Evolutionary conservation across 2,113 vertebrate species (phyloP).

Genomic region (Alethe castanea): DNA sequence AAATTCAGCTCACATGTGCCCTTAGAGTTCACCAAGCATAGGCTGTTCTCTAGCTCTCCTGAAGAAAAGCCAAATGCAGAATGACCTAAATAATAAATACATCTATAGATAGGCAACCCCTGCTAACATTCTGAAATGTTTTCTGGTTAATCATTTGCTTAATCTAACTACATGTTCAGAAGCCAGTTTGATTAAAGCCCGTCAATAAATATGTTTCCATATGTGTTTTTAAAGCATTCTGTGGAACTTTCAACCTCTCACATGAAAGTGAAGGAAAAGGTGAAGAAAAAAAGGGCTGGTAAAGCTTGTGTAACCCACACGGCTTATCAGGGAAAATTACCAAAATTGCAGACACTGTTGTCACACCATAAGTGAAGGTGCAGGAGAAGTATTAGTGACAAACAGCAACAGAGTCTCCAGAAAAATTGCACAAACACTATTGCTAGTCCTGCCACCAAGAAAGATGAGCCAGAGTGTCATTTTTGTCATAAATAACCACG

Average conservation of each 20-base stretch:
- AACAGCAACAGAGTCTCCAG: background rate
- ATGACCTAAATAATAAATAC: background rate
- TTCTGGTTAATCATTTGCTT: background rate
- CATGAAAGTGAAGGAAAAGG: background rate
- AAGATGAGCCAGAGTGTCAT: background rate
- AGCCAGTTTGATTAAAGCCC: background rate
- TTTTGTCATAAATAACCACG: background rate
- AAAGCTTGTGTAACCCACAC: background rate
- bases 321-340: background rate
- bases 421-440: background rate
- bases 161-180: background rate
- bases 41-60: background rate
- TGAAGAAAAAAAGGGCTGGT: background rate
- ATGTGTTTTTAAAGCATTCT: background rate
- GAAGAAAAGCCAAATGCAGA: background rate
- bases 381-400: background rate
- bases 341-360: background rate
- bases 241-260: background rate
- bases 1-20: rapidly evolving
- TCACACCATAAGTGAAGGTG: background rate
- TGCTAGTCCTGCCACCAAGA: background rate
- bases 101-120: background rate
- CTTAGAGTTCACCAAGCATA: background rate
- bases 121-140: background rate
- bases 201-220: background rate